These are phyloP conservation scores for Falco punctatus DNA, from an alignment of 2,113 vertebrate species.

Conservation along the genomic window DNA sequence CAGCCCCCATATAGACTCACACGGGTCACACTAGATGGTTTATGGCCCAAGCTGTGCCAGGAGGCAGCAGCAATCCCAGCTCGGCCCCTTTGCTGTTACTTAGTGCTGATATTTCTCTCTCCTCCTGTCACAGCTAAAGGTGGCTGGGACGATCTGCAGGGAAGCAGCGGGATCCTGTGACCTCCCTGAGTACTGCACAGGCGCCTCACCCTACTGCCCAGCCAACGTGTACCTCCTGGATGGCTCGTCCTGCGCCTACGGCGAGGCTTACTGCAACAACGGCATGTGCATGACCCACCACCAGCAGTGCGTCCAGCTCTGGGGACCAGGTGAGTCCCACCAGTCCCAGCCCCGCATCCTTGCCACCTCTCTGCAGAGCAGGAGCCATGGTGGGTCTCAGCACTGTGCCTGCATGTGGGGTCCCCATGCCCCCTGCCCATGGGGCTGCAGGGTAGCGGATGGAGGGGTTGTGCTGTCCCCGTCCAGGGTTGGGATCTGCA, in stretches of 20 bases:
- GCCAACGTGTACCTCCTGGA: constrained; percentile 89
- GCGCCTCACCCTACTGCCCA: constrained; percentile 87
- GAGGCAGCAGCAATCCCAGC: accelerated
- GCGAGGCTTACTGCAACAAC: constrained; percentile 85
- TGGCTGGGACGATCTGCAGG: constrained; percentile 86
- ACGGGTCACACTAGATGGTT: accelerated
- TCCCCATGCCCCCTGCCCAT: accelerated
- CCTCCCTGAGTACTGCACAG: constrained; percentile 93
- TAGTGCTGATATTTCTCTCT: neutral
- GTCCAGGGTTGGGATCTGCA: neutral
- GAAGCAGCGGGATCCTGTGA: constrained; percentile 85
- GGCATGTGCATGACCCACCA: constrained; percentile 93
- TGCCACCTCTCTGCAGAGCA: accelerated
- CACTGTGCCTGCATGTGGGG: accelerated
- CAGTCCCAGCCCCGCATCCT: neutral
- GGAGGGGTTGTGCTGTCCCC: neutral
- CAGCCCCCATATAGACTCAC: neutral
- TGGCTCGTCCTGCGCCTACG: constrained; percentile 82
- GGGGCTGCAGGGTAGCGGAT: neutral
- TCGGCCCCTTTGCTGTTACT: neutral
- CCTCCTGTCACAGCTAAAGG: constrained; percentile 78
- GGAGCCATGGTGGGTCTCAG: accelerated
- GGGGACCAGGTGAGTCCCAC: constrained; percentile 86
- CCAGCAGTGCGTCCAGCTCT: constrained; percentile 91
- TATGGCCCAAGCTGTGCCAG: neutral